These are phyloP conservation scores for Idaea dimidiata DNA, from an alignment of 2,888 invertebrate genomes.

Conservation along the genomic window DNA sequence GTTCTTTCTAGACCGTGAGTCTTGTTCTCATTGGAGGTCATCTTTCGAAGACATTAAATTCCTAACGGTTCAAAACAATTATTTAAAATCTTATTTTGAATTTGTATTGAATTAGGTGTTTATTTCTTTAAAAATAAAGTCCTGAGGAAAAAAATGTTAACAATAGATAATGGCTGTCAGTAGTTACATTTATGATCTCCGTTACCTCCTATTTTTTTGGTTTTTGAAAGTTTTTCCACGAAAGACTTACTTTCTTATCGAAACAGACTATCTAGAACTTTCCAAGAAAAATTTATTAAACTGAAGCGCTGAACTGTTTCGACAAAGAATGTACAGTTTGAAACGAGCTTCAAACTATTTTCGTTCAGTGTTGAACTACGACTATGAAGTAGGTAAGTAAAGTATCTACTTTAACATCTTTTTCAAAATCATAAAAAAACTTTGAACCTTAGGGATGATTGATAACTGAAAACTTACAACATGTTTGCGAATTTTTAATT, in stretches of 20 bases:
- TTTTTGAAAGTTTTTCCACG: background rate
- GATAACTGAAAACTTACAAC: too few species aligned
- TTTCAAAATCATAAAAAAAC: slow-evolving; percentile 5
- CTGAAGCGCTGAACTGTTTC: slow-evolving; percentile 4
- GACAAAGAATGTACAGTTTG: slow-evolving; percentile 10
- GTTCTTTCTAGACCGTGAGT: too few species aligned
- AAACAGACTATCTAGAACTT: slow-evolving; percentile 2
- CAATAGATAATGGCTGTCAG: too few species aligned
- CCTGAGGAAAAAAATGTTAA: too few species aligned
- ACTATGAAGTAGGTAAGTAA: background rate
- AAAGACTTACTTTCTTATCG: background rate
- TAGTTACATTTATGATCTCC: too few species aligned
- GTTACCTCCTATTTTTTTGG: too few species aligned
- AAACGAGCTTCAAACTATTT: slow-evolving; percentile 17
- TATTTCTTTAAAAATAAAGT: too few species aligned
- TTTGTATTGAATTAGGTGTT: too few species aligned
- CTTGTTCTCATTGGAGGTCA: too few species aligned
- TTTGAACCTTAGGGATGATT: slow-evolving; percentile 4
- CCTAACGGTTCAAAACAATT: too few species aligned
- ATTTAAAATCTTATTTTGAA: too few species aligned
- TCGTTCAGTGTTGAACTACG: slow-evolving; percentile 13
- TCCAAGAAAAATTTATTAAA: slow-evolving; percentile 3
- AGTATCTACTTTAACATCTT: background rate
- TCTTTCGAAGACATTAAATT: too few species aligned
- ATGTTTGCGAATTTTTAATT: slow-evolving; percentile 8